Evolutionary conservation across 2,888 invertebrate genomes (phyloP).

Genomic region (Ashinkailepas kermadecensis): DNA sequence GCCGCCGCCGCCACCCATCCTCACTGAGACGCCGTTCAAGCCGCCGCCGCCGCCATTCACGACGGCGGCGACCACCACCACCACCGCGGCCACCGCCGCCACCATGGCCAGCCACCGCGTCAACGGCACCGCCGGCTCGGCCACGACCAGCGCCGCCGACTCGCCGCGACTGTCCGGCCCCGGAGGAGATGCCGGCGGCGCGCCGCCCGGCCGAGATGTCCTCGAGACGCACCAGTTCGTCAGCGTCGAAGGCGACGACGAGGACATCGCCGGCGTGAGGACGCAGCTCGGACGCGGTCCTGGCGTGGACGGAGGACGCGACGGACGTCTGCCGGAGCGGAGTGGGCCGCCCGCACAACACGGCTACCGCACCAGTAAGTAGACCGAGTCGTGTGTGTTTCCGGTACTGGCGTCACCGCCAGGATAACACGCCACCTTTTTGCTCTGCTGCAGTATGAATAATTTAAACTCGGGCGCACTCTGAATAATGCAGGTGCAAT

Average conservation of each 20-base stretch:
- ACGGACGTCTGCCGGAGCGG: not conserved
- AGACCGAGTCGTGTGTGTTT: too few relatives aligned
- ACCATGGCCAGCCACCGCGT: constrained; percentile 31
- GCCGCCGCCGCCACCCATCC: constrained; percentile 62
- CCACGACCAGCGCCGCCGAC: too few relatives aligned
- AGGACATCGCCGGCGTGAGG: constrained; percentile 21
- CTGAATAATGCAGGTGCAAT: constrained; percentile 13
- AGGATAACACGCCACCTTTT: too few relatives aligned
- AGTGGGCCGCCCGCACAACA: not conserved
- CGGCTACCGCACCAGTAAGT: not conserved
- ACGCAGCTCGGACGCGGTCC: not conserved
- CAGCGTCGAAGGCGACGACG: not conserved
- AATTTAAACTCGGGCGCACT: not conserved
- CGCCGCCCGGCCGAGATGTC: constrained; percentile 4
- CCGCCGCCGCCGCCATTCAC: constrained; percentile 26
- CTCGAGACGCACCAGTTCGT: not conserved
- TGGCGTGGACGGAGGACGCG: too few relatives aligned
- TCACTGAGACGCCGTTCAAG: constrained; percentile 26
- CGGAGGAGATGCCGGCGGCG: too few relatives aligned
- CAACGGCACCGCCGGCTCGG: constrained; percentile 37
- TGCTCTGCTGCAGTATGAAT: not conserved
- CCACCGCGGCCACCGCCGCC: constrained; percentile 29
- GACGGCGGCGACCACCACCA: constrained; percentile 28
- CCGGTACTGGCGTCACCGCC: too few relatives aligned
- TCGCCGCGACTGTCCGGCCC: too few relatives aligned